Evolutionary conservation across 1,140 invertebrate genomes (phyloP).

Genomic region (Pseudachorutes palmiensis): DNA sequence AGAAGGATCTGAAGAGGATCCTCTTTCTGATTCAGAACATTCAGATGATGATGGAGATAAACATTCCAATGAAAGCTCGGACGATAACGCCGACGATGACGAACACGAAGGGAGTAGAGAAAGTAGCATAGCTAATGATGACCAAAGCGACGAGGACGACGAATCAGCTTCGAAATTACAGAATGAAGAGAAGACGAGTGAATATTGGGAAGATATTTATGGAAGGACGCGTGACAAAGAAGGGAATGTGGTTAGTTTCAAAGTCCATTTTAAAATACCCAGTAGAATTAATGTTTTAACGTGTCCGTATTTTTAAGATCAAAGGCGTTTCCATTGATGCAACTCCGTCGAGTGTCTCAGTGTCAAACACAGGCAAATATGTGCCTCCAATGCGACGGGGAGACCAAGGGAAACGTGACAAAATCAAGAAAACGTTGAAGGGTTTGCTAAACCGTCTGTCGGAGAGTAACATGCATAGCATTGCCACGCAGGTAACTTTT

Average conservation of each 20-base stretch:
- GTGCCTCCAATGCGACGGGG: conserved; percentile 69
- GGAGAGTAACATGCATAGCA: conserved; percentile 77
- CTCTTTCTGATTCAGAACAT: conserved; percentile 27
- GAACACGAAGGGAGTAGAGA: too few relatives aligned
- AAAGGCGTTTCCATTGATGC: neutral
- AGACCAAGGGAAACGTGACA: conserved; percentile 44
- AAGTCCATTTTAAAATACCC: too few relatives aligned
- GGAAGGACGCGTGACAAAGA: conserved; percentile 69
- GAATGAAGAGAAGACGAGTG: conserved; percentile 33
- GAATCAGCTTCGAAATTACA: neutral
- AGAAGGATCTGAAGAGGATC: conserved; percentile 34
- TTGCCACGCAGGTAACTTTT: conserved; percentile 55
- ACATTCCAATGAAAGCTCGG: too few relatives aligned
- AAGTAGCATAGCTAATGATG: too few relatives aligned
- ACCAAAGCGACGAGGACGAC: too few relatives aligned
- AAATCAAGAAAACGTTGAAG: conserved; percentile 69
- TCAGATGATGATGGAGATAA: conserved; percentile 17
- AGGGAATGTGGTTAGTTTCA: conserved; percentile 65
- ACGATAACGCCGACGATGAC: too few relatives aligned
- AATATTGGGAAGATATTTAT: conserved; percentile 85
- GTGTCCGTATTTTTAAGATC: conserved; percentile 7
- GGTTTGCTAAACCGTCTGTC: conserved; percentile 79
- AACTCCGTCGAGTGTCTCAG: neutral
- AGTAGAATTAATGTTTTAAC: too few relatives aligned
- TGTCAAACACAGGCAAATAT: conserved; percentile 53